Evolutionary conservation across 2,113 vertebrate species (phyloP), one percentile per base, ranked within the genome.

Genomic region (Dipodomys ordii): DNA sequence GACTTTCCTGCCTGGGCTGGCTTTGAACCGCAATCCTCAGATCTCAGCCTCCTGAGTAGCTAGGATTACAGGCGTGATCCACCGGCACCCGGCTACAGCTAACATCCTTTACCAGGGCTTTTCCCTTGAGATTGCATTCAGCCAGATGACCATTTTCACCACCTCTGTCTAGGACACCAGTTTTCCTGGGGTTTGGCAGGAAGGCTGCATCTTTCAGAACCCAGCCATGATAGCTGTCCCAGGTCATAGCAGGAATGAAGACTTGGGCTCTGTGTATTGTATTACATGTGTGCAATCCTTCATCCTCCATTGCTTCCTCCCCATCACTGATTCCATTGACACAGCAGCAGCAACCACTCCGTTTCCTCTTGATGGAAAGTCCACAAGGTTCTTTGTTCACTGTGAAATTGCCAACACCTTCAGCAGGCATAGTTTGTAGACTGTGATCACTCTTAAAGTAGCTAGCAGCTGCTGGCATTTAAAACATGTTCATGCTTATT

Each of bases 191-290:
- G 74, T 83, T 71, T 83, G 25, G 67, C 18, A 62, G 32, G 25
- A 79, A 77, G 49, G 93, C 53, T 69, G 39, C 57, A 84, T 81
- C 72, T 7, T 0, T 92, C 60, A 69, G 96, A 71, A 25, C 0
- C 0, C 22, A 82, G 72, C 72, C 80, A 30, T 5, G 16, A 49
- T 0, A 0, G 5, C 39, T 76, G 83, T 94, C 35, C 16, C 8
- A 90, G 94, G 88, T 95, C 90, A 90, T 96, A 86, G 91, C 84
- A 92, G 74, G 72, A 87, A 30, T 28, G 69, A 65, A 27, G 72
- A 27, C 12, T 53, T 32, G 35, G 8, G 44, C 44, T 57, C 49
- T 4, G 25, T 28, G 44, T 30, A 35, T 72, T 28, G 16, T 22
- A 64, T 77, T 76, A 57, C 15, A 4, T 12, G 76, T 83, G 65